These are phyloP conservation scores for Macropodus opercularis DNA, from an alignment of 2,797 vertebrate species.

Conservation along the genomic window DNA sequence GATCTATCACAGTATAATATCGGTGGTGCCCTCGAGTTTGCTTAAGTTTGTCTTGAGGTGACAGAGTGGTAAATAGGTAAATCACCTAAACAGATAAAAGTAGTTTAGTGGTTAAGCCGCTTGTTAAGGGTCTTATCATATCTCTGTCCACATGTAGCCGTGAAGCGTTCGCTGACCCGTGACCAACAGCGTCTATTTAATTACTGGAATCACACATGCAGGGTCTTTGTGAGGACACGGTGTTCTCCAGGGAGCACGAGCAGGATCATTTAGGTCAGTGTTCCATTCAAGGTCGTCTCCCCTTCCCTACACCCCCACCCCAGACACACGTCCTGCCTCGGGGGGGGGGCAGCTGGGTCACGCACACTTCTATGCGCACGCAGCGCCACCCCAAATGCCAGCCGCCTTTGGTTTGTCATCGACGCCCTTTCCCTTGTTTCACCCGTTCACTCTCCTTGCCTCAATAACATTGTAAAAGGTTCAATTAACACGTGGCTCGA, in stretches of 20 bases:
- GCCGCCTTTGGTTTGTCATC: constrained; percentile 30
- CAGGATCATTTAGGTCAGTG: constrained; percentile 54
- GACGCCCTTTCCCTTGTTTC: constrained; percentile 26
- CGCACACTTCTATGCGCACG: neutral
- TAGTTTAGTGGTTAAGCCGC: neutral
- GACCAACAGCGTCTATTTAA: constrained; percentile 62
- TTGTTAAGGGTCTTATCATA: constrained; percentile 24
- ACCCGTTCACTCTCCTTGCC: constrained; percentile 39
- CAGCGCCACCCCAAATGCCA: constrained; percentile 15
- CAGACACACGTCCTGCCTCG: constrained; percentile 41
- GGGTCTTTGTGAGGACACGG: constrained; percentile 56
- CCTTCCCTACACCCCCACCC: constrained; percentile 36
- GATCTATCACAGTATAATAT: neutral
- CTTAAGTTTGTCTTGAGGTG: too few species aligned
- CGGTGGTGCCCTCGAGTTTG: neutral
- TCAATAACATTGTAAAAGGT: constrained; percentile 59
- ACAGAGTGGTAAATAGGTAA: neutral
- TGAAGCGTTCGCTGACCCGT: constrained; percentile 57
- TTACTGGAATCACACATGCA: constrained; percentile 64
- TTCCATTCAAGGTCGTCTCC: constrained; percentile 57
- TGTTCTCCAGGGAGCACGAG: constrained; percentile 49
- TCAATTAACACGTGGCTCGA: constrained; percentile 66
- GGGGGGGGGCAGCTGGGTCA: constrained; percentile 36
- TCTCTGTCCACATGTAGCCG: constrained; percentile 26
- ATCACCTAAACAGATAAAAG: neutral